Conservation (phyloP, 2,888 invertebrate species). For the Saturnia pavonia region DNA sequence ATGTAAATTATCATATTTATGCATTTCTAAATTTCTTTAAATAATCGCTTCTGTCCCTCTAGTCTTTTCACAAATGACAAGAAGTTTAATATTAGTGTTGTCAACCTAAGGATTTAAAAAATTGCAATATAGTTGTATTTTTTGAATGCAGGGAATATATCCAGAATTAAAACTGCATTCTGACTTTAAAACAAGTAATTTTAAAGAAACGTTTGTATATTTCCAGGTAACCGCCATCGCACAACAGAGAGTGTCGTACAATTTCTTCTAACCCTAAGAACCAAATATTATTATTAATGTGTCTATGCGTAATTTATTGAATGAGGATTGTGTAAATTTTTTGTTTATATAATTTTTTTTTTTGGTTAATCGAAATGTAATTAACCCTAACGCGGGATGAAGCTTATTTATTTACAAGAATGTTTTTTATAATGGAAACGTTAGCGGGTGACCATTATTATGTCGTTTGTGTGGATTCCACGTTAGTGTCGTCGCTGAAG, state of each 20-base stretch:
- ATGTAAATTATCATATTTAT: no score
- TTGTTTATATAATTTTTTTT: constrained; percentile 46
- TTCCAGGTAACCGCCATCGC: constrained; percentile 57
- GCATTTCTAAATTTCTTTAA: no score
- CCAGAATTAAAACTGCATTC: background rate
- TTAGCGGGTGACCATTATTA: constrained; percentile 41
- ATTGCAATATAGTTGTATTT: no score
- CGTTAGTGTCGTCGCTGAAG: constrained; percentile 33
- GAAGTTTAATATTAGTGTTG: no score
- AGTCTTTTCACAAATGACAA: no score
- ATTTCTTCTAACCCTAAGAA: constrained; percentile 61
- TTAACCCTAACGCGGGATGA: constrained; percentile 46
- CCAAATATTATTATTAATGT: constrained; percentile 78
- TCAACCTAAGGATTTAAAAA: no score
- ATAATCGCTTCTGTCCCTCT: no score
- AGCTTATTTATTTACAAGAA: constrained; percentile 51
- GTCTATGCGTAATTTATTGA: constrained; percentile 74
- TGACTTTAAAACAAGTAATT: background rate
- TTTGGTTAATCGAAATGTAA: constrained; percentile 31
- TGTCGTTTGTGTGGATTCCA: constrained; percentile 36
- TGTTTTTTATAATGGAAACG: constrained; percentile 46
- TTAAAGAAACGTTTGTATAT: constrained; percentile 14
- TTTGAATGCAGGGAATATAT: background rate
- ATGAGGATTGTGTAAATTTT: constrained; percentile 48
- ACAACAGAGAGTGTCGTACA: constrained; percentile 54